Conservation (phyloP, 2,888 invertebrate genomes). For the Oxystoma pomonae region DNA sequence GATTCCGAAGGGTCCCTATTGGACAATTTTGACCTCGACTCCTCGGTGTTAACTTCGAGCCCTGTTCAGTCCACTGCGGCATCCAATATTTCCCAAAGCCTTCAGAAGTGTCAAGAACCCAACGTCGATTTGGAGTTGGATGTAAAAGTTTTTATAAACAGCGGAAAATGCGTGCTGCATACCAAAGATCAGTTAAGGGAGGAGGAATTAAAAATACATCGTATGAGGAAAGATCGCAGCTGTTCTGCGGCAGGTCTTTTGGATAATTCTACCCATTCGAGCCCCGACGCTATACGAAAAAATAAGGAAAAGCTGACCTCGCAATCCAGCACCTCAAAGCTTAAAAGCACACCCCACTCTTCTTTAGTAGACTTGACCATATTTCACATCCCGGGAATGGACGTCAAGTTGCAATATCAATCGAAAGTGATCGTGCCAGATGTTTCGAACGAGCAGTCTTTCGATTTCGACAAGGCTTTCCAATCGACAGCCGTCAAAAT, state of each 20-base stretch:
- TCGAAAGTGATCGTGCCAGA: slow-evolving; percentile 40
- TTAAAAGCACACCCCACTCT: slow-evolving; percentile 43
- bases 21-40: slow-evolving; percentile 23
- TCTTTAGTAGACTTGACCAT: slow-evolving; percentile 72
- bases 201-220: slow-evolving; percentile 60
- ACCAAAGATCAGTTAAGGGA: slow-evolving; percentile 75
- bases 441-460: slow-evolving; percentile 18
- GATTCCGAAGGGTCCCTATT: slow-evolving; percentile 34
- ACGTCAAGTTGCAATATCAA: slow-evolving; percentile 57
- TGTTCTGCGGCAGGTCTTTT: slow-evolving; percentile 47
- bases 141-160: slow-evolving; percentile 93
- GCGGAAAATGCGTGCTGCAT: slow-evolving; percentile 94
- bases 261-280: slow-evolving; percentile 40
- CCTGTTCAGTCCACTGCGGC: slow-evolving; percentile 27
- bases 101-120: slow-evolving; percentile 69
- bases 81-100: slow-evolving; percentile 26
- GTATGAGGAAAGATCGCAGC: slow-evolving; percentile 68
- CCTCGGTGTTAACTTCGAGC: slow-evolving; percentile 25
- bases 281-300: slow-evolving; percentile 44
- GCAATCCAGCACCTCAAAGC: slow-evolving; percentile 40
- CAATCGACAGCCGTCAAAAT: slow-evolving; percentile 24
- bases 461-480: slow-evolving; percentile 38
- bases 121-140: slow-evolving; percentile 95
- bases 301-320: slow-evolving; percentile 44
- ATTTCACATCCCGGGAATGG: slow-evolving; percentile 87